These are phyloP conservation scores for Belgica antarctica DNA, from an alignment of 2,888 invertebrate genomes.

Conservation along the genomic window DNA sequence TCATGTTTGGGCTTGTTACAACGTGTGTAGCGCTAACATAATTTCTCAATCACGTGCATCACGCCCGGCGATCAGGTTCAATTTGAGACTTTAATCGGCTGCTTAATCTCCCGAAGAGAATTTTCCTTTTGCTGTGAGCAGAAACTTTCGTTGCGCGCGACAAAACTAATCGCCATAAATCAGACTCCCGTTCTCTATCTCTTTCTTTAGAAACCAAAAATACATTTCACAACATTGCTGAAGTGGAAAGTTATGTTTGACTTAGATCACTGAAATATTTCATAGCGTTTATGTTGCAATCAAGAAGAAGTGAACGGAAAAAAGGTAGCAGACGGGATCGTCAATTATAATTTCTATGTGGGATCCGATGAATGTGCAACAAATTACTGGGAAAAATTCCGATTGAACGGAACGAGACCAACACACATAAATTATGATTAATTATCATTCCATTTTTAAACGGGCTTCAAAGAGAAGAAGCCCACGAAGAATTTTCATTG, in stretches of 20 bases:
- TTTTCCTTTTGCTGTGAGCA: too few species aligned
- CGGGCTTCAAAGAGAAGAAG: slow-evolving; percentile 21
- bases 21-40: background rate
- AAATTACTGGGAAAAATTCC: slow-evolving; percentile 17
- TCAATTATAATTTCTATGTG: slow-evolving; percentile 3
- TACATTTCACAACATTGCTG: background rate
- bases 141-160: background rate
- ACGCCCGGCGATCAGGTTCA: too few species aligned
- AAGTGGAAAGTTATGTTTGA: slow-evolving; percentile 11
- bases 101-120: too few species aligned
- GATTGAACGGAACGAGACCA: background rate
- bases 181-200: background rate
- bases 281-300: background rate
- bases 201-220: slow-evolving; percentile 3
- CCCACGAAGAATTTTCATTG: slow-evolving; percentile 3
- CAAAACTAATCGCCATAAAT: background rate
- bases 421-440: slow-evolving; percentile 41
- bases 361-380: background rate
- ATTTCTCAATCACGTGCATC: background rate
- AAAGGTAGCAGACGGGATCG: too few species aligned
- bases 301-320: background rate
- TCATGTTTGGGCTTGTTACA: slow-evolving; percentile 30
- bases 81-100: too few species aligned
- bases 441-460: slow-evolving; percentile 30
- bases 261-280: background rate